Conservation (phyloP, 1,140 invertebrate genomes). For the Drosophila pseudoobscura region DNA sequence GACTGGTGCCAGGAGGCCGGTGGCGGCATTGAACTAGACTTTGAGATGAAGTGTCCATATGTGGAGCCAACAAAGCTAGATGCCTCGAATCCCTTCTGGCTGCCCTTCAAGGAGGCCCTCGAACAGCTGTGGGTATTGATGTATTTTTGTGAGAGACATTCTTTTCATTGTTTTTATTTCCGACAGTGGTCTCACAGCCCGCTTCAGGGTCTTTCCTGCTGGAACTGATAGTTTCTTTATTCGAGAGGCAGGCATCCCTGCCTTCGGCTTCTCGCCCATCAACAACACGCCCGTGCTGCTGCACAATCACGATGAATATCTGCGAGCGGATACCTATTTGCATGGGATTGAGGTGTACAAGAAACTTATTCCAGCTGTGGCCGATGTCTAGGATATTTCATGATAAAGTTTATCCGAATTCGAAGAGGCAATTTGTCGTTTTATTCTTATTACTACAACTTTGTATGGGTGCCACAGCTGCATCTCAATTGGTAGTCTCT, state of each 20-base stretch:
- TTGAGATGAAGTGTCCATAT: constrained; percentile 87
- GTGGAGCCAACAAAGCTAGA: constrained; percentile 88
- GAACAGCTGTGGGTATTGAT: constrained; percentile 85
- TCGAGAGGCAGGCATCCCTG: constrained; percentile 89
- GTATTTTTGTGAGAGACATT: constrained; percentile 83
- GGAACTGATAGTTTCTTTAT: constrained; percentile 91
- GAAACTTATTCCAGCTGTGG: constrained; percentile 85
- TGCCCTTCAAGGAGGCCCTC: constrained; percentile 87
- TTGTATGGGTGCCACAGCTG: not conserved
- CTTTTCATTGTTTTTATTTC: not conserved
- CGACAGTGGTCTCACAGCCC: constrained; percentile 85
- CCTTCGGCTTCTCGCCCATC: constrained; percentile 92
- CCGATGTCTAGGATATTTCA: constrained; percentile 83
- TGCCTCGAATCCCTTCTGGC: constrained; percentile 90
- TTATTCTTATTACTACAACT: not conserved
- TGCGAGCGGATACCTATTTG: constrained; percentile 88
- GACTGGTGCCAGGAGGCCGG: constrained; percentile 94
- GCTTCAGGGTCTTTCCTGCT: constrained; percentile 90
- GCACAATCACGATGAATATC: constrained; percentile 92
- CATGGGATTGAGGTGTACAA: constrained; percentile 90
- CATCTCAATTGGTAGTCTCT: no score
- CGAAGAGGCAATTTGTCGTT: constrained; percentile 1
- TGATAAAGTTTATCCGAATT: not conserved
- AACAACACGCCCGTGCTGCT: constrained; percentile 89
- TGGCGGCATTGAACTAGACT: constrained; percentile 89